phyloP scores from a whole-genome alignment of 2,888 invertebrate species.

The Drosophila meridiana region DNA sequence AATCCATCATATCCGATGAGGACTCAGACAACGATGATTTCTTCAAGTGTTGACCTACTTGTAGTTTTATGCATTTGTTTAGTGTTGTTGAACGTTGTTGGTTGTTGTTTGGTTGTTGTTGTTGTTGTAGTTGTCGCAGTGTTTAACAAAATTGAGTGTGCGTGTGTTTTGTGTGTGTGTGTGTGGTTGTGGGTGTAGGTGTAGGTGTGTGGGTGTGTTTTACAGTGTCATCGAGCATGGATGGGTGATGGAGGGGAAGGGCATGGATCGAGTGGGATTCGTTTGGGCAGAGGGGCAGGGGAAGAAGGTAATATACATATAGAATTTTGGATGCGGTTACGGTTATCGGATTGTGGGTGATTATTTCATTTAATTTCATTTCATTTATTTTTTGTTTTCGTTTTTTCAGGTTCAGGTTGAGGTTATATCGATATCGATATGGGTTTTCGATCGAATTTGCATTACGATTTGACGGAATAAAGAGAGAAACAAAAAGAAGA shows the following conservation, averaged over 20 bases:
- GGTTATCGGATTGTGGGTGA: slow-evolving; percentile 36
- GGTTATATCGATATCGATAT: slow-evolving; percentile 28
- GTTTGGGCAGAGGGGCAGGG: not conserved
- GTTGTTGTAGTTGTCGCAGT: slow-evolving; percentile 39
- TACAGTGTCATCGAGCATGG: slow-evolving; percentile 22
- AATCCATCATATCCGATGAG: slow-evolving; percentile 96
- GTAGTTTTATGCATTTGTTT: slow-evolving; percentile 77
- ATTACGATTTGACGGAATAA: slow-evolving; percentile 68
- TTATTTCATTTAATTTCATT: slow-evolving; percentile 10
- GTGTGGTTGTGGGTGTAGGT: not conserved
- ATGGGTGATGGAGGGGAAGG: slow-evolving; percentile 29
- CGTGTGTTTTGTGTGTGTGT: not conserved
- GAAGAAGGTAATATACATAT: slow-evolving; percentile 18
- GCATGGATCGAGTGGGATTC: slow-evolving; percentile 22
- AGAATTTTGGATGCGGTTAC: slow-evolving; percentile 18
- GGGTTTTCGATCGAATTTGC: slow-evolving; percentile 24
- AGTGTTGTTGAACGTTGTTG: slow-evolving; percentile 57
- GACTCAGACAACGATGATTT: slow-evolving; percentile 95
- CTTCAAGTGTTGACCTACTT: slow-evolving; percentile 93
- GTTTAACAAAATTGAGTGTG: slow-evolving; percentile 31
- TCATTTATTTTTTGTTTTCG: slow-evolving; percentile 4
- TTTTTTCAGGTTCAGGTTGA: slow-evolving; percentile 18
- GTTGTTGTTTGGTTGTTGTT: slow-evolving; percentile 41
- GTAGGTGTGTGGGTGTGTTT: slow-evolving; percentile 8
- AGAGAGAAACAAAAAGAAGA: slow-evolving; percentile 80